Evolutionary conservation across 2,888 invertebrate species (phyloP).

Genomic region (Micoletzkya japonica): DNA sequence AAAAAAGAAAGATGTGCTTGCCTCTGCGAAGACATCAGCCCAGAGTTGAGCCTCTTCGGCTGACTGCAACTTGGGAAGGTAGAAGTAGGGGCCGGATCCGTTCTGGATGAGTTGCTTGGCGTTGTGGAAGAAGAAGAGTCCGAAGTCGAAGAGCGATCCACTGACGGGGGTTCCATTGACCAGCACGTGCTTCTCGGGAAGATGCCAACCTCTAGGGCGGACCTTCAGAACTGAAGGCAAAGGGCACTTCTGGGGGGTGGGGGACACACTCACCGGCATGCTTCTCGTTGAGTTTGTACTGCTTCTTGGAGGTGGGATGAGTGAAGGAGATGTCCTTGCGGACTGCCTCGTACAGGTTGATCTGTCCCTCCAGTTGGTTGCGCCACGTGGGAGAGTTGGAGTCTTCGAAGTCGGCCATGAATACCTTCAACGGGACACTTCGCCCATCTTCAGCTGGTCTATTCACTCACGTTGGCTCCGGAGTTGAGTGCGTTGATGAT

Average conservation of each 20-base stretch:
- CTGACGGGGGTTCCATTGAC: conserved; percentile 66
- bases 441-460: neutral
- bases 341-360: conserved; percentile 72
- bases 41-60: conserved; percentile 74
- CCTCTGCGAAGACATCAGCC: conserved; percentile 75
- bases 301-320: conserved; percentile 60
- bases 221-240: conserved; percentile 70
- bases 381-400: conserved; percentile 77
- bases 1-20: neutral
- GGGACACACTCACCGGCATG: conserved; percentile 66
- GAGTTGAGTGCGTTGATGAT: conserved; percentile 74
- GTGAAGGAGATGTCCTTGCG: conserved; percentile 65
- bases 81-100: conserved; percentile 75
- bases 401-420: conserved; percentile 68
- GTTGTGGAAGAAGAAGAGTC: conserved; percentile 74
- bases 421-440: conserved; percentile 39
- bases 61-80: conserved; percentile 76
- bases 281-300: conserved; percentile 63
- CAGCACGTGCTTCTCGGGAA: conserved; percentile 70
- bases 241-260: neutral
- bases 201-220: conserved; percentile 77
- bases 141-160: conserved; percentile 76
- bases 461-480: conserved; percentile 50
- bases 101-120: conserved; percentile 65
- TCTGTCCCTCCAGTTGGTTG: conserved; percentile 73